Base-by-base conservation (phyloP, 2,888 invertebrate genomes). In the Arenicola marina region DNA sequence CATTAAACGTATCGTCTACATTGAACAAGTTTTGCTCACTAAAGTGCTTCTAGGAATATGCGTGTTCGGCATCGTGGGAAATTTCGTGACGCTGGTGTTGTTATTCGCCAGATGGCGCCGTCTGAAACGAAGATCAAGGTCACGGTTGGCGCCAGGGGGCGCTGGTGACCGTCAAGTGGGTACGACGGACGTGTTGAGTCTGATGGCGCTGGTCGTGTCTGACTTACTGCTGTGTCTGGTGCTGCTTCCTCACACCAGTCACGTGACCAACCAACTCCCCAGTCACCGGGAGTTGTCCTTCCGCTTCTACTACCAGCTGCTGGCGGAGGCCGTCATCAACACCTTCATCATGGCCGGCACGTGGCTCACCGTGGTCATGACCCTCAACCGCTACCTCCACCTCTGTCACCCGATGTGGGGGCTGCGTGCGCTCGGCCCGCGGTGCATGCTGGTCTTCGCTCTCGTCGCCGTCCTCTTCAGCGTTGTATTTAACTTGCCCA, bases 311-410 rank as follows among this genome's bases (percentile, higher is more conserved):
- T 48, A n/a, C 48, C 7, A 7, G 15, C 15, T 48, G 18, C 7
- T 21, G 7, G 15, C 15, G 18, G 24, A 48, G 7, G 48, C 48
- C 15, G 26, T 48, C 48, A 48, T 48, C 48, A 48, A 48, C 48
- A 48, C 48, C 7, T 48, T 48, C 26, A 48, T 48, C 48, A 21
- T 48, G 48, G 15, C n/a, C 26, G 24, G 48, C 26, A 48, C 48
- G 15, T 48, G 48, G 48, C 48, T 48, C 18, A 48, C 48, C 7
- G 26, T 48, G 7, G 7, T 24, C 18, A 48, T 48, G 48, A 48
- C 48, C n/a, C 11, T 48, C 26, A 48, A 48, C 48, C 48, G 48
- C 7, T 48, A 48, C 26, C 18, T 24, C 7, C 48, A 48, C 48
- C 26, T 48, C n/a, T 48, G 48, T 24, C 48, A 48, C 48, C 48